These are phyloP conservation scores for Pangasianodon hypophthalmus DNA, from an alignment of 2,113 vertebrate genomes.

Conservation along the genomic window DNA sequence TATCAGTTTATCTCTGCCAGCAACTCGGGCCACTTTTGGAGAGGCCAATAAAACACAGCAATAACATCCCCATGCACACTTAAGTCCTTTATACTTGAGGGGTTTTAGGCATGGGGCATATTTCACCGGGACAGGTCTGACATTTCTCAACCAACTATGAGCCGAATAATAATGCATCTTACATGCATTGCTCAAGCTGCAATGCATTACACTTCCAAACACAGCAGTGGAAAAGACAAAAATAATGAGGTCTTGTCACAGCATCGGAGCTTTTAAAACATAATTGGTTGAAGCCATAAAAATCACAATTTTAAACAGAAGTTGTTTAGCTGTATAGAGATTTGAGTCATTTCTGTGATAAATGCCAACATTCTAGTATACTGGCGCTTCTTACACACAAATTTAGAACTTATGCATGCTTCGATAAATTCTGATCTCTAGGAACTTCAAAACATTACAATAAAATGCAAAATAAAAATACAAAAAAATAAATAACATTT, in stretches of 20 bases:
- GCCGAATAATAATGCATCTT: neutral
- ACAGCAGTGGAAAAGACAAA: neutral
- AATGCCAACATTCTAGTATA: neutral
- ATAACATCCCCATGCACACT: neutral
- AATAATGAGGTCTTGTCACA: neutral
- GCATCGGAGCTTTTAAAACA: neutral
- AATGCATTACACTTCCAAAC: neutral
- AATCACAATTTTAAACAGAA: neutral
- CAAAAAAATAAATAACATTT: neutral
- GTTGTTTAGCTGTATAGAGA: neutral
- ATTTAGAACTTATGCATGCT: neutral
- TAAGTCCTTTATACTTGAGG: neutral
- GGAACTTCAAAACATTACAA: neutral
- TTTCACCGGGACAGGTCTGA: neutral
- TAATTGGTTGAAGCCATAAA: neutral
- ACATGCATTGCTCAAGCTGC: neutral
- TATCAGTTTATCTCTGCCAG: neutral
- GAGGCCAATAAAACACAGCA: neutral
- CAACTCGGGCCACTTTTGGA: neutral
- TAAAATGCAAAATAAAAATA: neutral
- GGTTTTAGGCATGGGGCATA: neutral
- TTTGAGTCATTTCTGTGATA: neutral
- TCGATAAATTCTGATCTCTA: neutral
- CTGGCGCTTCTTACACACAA: neutral
- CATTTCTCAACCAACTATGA: neutral